Base-by-base conservation (phyloP, 92 coral and sea anemone species). In the Porites divaricata region DNA sequence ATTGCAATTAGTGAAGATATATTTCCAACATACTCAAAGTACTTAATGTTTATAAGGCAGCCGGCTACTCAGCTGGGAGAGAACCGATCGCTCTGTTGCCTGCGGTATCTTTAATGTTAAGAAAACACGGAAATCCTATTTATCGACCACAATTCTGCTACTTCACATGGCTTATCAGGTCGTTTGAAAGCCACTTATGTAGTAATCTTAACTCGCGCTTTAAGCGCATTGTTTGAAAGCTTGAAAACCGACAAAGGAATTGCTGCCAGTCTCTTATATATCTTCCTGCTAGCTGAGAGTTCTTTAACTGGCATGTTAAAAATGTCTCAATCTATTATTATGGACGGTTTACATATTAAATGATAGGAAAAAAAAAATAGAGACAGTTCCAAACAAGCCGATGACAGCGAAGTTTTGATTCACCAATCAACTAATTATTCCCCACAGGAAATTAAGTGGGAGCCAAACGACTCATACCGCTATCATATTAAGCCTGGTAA, bases 361-460 rank as follows among this genome's bases (percentile, higher is more conserved):
- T 25, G 26, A 35, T 35, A 23, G 65, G 16, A 35, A 25, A 26
- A 79, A 25, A 19, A 23, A n/a, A n/a, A n/a, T n/a, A n/a, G 26
- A 35, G 48, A 53, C 19, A 13, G 21, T 28, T 80, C 26, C 57
- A 68, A 68, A 68, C 69, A n/a, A 41, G 58, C 50, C 81, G 71
- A 35, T 77, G 58, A 45, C 70, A 20, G 70, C 41, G 19, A 12
- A 45, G 58, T 62, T 62, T 77, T 77, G 81, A 77, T 77, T 77
- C 61, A 77, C 45, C 41, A 77, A 77, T 77, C 81, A 45, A 77
- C 81, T 77, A 61, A 77, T 77, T 61, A 35, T 26, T 14, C 66
- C 24, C 17, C 45, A 23, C 35, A 53, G 65, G 28, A 20, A 54
- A 54, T 54, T 56, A 69, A 70, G 14, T 14, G 17, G 23, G 15